Base-by-base conservation (phyloP, 2,888 invertebrate genomes). In the Sylvicola cinctus region DNA sequence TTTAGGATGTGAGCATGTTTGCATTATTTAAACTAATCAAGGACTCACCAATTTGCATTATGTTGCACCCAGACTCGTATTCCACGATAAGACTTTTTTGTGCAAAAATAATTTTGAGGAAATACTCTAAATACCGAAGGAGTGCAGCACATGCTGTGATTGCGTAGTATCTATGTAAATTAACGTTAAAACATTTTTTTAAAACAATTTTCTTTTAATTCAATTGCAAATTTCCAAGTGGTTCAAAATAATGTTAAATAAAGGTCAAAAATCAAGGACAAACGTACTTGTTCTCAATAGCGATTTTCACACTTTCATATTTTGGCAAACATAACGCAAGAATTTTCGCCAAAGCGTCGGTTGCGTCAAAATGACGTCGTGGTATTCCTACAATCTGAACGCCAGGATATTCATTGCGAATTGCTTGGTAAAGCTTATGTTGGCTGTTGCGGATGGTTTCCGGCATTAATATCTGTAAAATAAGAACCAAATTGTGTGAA, bases 111-210 rank as follows among this genome's bases (percentile, higher is more conserved):
- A 79, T 62, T 41, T 74, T 75, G 45, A 83, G 74, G 36, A 74
- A 71, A 44, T 71, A 72, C 54, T 90, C 85, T 2, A 85, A 67
- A 52, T 88, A 90, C 48, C 77, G 80, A 4, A 91, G 50, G 3
- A 91, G 63, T 3, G 87, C 90, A 12, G 81, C 71, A n/a, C 74
- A 72, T 2, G 90, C 75, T 8, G 88, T 73, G 34, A 91, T 52
- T 11, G 84, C 79, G 49, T 88, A 88, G 53, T 83, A 85, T 48
- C 85, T 88, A 49, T 27, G 52, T 46, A 41, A 36, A 38, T 13
- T 31, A 37, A 31, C 11, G 25, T 7, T 8, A 25, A 25, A n/a
- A n/a, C n/a, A n/a, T n/a, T n/a, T 25, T 25, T n/a, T 20, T 32
- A 10, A 33, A 4, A 10, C 3, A 3, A 26, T 32, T 2, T 12